Evolutionary conservation across 2,113 vertebrate species (phyloP).

Genomic region (Elanoides forficatus): DNA sequence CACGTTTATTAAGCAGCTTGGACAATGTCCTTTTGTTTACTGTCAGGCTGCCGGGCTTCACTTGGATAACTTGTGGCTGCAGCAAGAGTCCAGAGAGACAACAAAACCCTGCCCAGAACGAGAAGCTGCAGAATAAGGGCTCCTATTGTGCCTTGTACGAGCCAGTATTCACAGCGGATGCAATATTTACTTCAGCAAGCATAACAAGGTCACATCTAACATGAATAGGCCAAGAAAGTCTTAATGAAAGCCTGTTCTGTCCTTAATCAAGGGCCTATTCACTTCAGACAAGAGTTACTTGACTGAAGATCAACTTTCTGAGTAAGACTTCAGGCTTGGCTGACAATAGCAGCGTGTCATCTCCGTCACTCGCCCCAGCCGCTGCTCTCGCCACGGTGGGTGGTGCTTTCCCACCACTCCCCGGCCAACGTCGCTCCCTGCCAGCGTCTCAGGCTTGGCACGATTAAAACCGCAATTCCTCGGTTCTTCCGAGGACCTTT

Average conservation of each 20-base stretch:
- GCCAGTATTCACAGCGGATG: not conserved
- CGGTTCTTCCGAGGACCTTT: accelerated
- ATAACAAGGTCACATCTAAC: not conserved
- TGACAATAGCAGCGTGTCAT: not conserved
- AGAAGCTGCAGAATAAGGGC: not conserved
- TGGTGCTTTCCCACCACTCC: not conserved
- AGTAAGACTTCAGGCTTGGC: not conserved
- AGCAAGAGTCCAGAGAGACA: not conserved
- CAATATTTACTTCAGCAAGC: not conserved
- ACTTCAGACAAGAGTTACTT: not conserved
- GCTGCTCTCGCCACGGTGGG: accelerated
- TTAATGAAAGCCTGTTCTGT: not conserved
- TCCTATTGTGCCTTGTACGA: not conserved
- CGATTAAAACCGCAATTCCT: accelerated
- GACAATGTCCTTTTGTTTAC: no score
- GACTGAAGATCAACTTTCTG: not conserved
- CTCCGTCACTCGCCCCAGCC: accelerated
- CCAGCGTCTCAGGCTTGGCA: not conserved
- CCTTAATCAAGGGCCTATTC: not conserved
- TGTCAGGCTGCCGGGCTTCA: not conserved
- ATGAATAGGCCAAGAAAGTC: not conserved
- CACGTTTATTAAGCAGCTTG: not conserved
- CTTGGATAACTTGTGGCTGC: not conserved
- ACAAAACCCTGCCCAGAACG: not conserved
- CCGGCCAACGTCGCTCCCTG: not conserved